These are phyloP conservation scores for Dysmachus trigonus DNA, from an alignment of 2,888 invertebrate genomes.

Conservation along the genomic window DNA sequence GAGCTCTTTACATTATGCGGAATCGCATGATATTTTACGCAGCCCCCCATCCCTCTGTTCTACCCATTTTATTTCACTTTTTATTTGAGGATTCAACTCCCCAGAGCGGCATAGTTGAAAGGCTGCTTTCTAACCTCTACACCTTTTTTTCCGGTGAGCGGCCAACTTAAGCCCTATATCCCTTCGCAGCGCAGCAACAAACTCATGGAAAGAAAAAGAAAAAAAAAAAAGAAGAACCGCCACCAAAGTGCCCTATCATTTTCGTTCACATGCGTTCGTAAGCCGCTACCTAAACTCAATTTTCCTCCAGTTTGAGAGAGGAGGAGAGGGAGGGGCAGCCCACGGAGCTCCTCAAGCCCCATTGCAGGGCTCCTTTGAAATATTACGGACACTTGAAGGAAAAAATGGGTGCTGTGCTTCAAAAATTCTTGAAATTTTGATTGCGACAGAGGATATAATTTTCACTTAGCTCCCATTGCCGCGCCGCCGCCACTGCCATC, in stretches of 20 bases:
- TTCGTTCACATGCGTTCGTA: constrained; percentile 14
- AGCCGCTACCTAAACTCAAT: constrained; percentile 5
- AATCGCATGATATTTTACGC: constrained; percentile 44
- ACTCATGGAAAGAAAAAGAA: no score
- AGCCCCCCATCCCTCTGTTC: background rate
- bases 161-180: background rate
- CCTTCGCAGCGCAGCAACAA: background rate
- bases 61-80: constrained; percentile 26
- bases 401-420: constrained; percentile 41
- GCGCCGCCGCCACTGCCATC: background rate
- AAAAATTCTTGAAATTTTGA: constrained; percentile 45
- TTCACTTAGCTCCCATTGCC: constrained; percentile 17
- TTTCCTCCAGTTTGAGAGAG: background rate
- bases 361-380: constrained; percentile 32
- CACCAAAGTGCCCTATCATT: background rate
- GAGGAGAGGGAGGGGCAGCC: no score
- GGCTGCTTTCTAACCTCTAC: constrained; percentile 17
- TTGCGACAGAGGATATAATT: constrained; percentile 38
- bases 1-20: constrained; percentile 43
- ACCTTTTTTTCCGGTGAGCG: background rate
- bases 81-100: constrained; percentile 21
- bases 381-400: constrained; percentile 42
- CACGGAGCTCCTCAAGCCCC: background rate
- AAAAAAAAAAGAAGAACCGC: background rate
- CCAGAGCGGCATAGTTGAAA: constrained; percentile 32